Evolutionary conservation across 2,797 vertebrate species (phyloP), one percentile per base, ranked within the genome.

Genomic region (Nannoperca australis): DNA sequence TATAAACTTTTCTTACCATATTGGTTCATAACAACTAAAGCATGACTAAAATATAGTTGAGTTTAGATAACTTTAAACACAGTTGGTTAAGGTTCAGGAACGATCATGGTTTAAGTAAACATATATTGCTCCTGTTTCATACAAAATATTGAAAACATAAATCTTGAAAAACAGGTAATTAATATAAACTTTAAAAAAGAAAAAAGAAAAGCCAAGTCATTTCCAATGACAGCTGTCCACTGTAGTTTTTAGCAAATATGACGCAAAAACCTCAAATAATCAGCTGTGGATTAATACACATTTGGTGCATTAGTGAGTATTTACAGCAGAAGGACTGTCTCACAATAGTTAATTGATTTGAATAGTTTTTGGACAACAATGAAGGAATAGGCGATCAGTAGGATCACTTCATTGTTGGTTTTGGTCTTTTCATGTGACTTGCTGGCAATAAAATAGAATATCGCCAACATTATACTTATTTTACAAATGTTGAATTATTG

Each of bases 241-340:
- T 66, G 53, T 38, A n/a, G 11, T 60, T 50, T 59, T 32, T n/a
- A 22, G 18, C 38, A 44, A 69, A n/a, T n/a, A 45, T 15, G 12
- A 45, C n/a, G n/a, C n/a, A n/a, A n/a, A n/a, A n/a, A n/a, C n/a
- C n/a, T n/a, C n/a, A n/a, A n/a, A n/a, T n/a, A n/a, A n/a, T n/a
- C n/a, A n/a, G n/a, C n/a, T n/a, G n/a, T n/a, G n/a, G n/a, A 71
- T 53, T 22, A 47, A 54, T 38, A 24, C 15, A 67, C n/a, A 55
- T 61, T 54, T 40, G 47, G 7, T 53, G 17, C 22, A 27, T 34
- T 58, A 22, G 34, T 30, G 4, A 34, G 47, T 44, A 38, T 50
- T 64, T 14, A 24, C 3, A 4, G 47, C 59, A 50, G 24, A 20
- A 34, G 45, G 20, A 8, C 0, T 0, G 27, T n/a, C n/a, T n/a